Conservation (phyloP, 1,140 invertebrate species). For the Ylistrum balloti region DNA sequence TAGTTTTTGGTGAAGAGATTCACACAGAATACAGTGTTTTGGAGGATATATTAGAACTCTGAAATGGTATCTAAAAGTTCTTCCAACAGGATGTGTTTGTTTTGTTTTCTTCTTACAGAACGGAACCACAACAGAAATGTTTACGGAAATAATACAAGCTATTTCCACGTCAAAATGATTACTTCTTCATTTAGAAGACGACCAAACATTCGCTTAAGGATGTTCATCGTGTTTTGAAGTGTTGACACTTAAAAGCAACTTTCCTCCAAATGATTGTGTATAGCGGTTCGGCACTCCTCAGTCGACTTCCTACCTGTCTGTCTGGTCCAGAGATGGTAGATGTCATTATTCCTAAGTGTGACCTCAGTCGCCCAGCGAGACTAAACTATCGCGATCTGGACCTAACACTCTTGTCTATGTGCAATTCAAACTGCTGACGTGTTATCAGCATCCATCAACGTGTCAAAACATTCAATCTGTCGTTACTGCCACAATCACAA, state of each 20-base stretch:
- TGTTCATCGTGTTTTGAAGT: background rate
- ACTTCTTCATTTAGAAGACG: background rate
- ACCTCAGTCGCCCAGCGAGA: background rate
- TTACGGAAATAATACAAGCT: too few relatives aligned
- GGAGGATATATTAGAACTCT: too few relatives aligned
- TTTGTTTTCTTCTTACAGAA: too few relatives aligned
- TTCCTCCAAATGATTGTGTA: background rate
- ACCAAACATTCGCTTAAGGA: background rate
- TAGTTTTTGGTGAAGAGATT: too few relatives aligned
- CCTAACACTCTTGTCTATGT: background rate
- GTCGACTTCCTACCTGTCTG: background rate
- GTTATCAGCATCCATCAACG: background rate
- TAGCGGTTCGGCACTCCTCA: background rate
- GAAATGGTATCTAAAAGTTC: too few relatives aligned
- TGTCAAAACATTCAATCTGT: conserved; percentile 18
- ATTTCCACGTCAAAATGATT: background rate
- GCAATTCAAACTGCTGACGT: background rate
- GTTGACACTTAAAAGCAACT: background rate
- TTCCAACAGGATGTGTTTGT: too few relatives aligned
- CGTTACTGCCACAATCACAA: background rate
- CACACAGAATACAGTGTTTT: too few relatives aligned
- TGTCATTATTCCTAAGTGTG: background rate
- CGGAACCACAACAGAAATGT: too few relatives aligned
- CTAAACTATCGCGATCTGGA: background rate
- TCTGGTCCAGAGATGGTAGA: background rate